Conservation (phyloP, 2,888 invertebrate species). For the Caenorhabditis wallacei region DNA sequence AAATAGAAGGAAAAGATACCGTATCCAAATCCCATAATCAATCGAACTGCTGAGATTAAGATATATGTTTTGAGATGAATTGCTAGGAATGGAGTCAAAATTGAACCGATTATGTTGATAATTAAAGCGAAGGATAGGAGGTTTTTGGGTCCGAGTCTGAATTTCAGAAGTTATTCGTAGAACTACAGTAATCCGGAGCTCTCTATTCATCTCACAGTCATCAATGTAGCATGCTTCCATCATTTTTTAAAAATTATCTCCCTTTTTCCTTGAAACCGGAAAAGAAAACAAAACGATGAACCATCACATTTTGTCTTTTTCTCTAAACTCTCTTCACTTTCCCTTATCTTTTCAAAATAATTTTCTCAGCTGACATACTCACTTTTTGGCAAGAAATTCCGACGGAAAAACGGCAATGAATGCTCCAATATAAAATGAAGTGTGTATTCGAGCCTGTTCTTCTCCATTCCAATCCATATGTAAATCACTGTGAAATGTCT, state of each 20-base stretch:
- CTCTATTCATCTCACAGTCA: not conserved
- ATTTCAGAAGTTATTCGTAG: constrained; percentile 1
- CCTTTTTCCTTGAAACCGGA: constrained; percentile 2
- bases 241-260: not conserved
- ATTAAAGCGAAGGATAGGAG: constrained; percentile 72
- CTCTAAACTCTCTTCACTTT: not conserved
- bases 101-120: constrained; percentile 71
- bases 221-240: not conserved
- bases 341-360: constrained; percentile 10
- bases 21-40: constrained; percentile 79
- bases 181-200: too few relatives aligned
- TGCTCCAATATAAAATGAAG: constrained; percentile 78
- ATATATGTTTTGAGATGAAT: constrained; percentile 65
- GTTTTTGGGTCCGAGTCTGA: constrained; percentile 76
- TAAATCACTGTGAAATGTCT: constrained; percentile 30
- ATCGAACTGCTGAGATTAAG: constrained; percentile 67
- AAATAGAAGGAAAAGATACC: constrained; percentile 56
- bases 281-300: constrained; percentile 22
- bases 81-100: constrained; percentile 72
- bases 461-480: constrained; percentile 75
- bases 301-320: constrained; percentile 29
- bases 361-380: constrained; percentile 53
- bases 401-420: constrained; percentile 77
- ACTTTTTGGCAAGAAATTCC: constrained; percentile 70
- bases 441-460: constrained; percentile 78